Evolutionary conservation across 2,113 vertebrate genomes (phyloP).

Genomic region (Hippocampus comes): DNA sequence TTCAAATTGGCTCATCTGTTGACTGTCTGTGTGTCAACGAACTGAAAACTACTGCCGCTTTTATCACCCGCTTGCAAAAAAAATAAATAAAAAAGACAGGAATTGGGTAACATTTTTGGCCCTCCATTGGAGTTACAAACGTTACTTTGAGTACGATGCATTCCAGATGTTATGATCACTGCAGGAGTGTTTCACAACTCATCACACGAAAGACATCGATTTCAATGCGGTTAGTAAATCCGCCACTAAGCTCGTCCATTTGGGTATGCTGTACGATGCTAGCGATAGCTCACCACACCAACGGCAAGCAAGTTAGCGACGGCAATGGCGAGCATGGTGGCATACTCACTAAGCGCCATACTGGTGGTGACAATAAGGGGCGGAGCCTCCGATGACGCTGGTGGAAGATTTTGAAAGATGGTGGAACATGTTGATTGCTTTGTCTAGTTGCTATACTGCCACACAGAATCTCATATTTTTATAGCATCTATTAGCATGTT

Average conservation of each 20-base stretch:
- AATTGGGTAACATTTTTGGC: too few species aligned
- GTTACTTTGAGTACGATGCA: neutral
- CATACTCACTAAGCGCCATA: constrained; percentile 75
- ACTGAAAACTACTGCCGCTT: too few species aligned
- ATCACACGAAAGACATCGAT: neutral
- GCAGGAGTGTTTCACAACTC: too few species aligned
- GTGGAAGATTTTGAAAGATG: constrained; percentile 55
- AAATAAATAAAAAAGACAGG: too few species aligned
- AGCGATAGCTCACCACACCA: neutral
- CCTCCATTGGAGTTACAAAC: neutral
- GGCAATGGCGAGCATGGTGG: constrained; percentile 27
- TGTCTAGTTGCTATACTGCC: neutral
- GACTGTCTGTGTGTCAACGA: too few species aligned
- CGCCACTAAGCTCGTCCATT: neutral
- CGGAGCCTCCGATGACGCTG: constrained; percentile 67
- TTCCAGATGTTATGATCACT: neutral
- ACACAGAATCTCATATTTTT: neutral
- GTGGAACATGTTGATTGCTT: constrained; percentile 65
- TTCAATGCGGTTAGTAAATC: neutral
- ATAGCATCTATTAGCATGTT: neutral
- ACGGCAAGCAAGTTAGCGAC: constrained; percentile 38
- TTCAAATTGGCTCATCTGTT: too few species aligned
- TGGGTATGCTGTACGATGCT: neutral
- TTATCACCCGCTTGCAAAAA: too few species aligned
- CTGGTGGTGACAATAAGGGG: constrained; percentile 65